Conservation (phyloP, 2,113 vertebrate species). For the Bubo scandiacus region DNA sequence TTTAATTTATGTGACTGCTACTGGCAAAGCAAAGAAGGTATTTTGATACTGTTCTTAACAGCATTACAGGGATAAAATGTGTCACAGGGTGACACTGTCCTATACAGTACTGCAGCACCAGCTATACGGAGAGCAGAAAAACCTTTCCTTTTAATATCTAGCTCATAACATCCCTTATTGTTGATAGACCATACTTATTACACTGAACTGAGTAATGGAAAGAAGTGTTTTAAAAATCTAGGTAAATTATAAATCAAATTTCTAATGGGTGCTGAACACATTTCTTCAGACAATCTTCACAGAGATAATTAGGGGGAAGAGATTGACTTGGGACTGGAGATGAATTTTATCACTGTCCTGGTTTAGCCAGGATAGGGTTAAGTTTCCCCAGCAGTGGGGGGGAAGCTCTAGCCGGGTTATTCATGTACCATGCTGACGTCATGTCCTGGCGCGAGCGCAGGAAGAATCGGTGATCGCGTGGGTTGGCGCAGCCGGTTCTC, state of each 20-base stretch:
- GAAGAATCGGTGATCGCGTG: too few relatives aligned
- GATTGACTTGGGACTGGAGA: not conserved
- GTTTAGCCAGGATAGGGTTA: too few relatives aligned
- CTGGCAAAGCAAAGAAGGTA: constrained; percentile 57
- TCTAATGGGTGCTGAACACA: not conserved
- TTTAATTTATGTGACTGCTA: constrained; percentile 62
- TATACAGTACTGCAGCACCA: not conserved
- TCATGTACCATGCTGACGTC: too few relatives aligned
- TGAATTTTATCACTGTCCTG: not conserved
- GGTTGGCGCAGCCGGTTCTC: too few relatives aligned
- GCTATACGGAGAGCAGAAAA: not conserved
- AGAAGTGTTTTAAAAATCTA: not conserved
- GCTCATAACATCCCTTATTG: not conserved
- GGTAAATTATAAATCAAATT: constrained; percentile 5
- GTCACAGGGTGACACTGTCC: constrained; percentile 22
- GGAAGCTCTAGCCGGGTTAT: too few relatives aligned
- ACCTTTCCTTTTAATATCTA: not conserved
- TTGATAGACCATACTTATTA: not conserved
- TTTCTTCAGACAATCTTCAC: not conserved
- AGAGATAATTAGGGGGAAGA: not conserved
- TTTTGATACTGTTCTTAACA: constrained; percentile 57
- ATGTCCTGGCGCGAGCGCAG: too few relatives aligned
- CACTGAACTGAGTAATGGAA: not conserved
- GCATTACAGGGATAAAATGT: constrained; percentile 47
- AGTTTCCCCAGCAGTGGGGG: too few relatives aligned